phyloP scores from a whole-genome alignment of 2,888 invertebrate species.

The Pimpla rufipes region DNA sequence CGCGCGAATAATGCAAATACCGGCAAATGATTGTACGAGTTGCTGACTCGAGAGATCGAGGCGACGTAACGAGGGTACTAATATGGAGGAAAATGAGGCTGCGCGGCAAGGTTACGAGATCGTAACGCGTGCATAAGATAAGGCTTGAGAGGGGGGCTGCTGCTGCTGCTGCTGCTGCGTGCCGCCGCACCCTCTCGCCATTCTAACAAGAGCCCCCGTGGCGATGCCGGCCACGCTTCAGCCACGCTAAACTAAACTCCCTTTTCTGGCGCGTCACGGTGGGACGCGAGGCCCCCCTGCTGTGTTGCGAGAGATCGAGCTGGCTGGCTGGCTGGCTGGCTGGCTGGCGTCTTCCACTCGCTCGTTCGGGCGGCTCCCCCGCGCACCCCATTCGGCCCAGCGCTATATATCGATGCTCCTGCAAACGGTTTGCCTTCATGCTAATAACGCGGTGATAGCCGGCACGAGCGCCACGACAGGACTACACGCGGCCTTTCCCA shows the following conservation, averaged over 20 bases:
- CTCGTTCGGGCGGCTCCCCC: slow-evolving; percentile 56
- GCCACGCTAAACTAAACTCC: slow-evolving; percentile 77
- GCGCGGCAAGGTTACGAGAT: slow-evolving; percentile 62
- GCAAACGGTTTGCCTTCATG: slow-evolving; percentile 79
- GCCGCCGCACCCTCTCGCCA: slow-evolving; percentile 71
- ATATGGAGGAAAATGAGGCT: slow-evolving; percentile 50
- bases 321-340: slow-evolving; percentile 59
- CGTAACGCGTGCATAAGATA: slow-evolving; percentile 51
- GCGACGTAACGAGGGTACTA: slow-evolving; percentile 70
- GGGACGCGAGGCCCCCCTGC: slow-evolving; percentile 52
- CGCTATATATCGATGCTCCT: slow-evolving; percentile 78
- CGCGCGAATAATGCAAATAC: slow-evolving; percentile 76
- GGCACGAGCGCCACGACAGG: slow-evolving; percentile 65
- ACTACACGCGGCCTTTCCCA: slow-evolving; percentile 80
- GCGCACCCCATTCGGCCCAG: slow-evolving; percentile 35
- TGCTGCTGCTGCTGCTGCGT: no score
- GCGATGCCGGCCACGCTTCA: slow-evolving; percentile 76
- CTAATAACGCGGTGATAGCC: slow-evolving; percentile 81
- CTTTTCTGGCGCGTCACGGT: slow-evolving; percentile 60
- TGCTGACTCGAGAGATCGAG: slow-evolving; percentile 24
- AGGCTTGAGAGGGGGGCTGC: slow-evolving; percentile 66
- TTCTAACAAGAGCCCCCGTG: slow-evolving; percentile 78
- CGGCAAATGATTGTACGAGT: slow-evolving; percentile 52
- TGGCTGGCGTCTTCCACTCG: slow-evolving; percentile 33
- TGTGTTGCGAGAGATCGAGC: slow-evolving; percentile 70